phyloP scores from a whole-genome alignment of 2,797 vertebrate genomes.

The Esox lucius region DNA sequence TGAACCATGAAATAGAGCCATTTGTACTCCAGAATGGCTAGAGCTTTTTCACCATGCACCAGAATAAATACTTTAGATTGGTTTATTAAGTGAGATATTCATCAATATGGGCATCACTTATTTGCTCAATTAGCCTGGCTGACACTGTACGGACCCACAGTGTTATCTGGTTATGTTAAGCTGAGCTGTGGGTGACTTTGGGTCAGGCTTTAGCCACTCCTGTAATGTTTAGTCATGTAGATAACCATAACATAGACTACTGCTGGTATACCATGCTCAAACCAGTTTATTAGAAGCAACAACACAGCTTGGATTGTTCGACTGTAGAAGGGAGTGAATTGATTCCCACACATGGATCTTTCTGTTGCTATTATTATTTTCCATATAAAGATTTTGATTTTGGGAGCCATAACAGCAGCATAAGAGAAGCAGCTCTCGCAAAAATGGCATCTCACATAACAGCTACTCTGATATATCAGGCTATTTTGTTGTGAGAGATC shows the following conservation, averaged over 20 bases:
- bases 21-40: slow-evolving; percentile 38
- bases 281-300: background rate
- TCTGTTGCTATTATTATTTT: slow-evolving; percentile 20
- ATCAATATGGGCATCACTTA: slow-evolving; percentile 18
- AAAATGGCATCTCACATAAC: slow-evolving; percentile 54
- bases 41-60: slow-evolving; percentile 25
- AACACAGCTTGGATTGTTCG: background rate
- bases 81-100: background rate
- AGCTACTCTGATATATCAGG: slow-evolving; percentile 40
- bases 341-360: background rate
- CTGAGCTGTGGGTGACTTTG: slow-evolving; percentile 6
- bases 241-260: background rate
- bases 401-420: slow-evolving; percentile 13
- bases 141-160: background rate
- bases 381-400: slow-evolving; percentile 21
- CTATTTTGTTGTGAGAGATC: slow-evolving; percentile 46
- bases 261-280: background rate
- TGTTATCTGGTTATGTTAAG: slow-evolving; percentile 1
- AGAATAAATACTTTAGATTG: slow-evolving; percentile 33
- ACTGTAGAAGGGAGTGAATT: background rate
- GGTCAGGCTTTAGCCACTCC: background rate
- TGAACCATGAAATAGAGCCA: slow-evolving; percentile 50
- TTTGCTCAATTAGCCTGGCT: slow-evolving; percentile 10
- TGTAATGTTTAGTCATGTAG: background rate
- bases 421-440: slow-evolving; percentile 27